phyloP scores from a whole-genome alignment of 1,140 invertebrate species.

The Zophobas morio region DNA sequence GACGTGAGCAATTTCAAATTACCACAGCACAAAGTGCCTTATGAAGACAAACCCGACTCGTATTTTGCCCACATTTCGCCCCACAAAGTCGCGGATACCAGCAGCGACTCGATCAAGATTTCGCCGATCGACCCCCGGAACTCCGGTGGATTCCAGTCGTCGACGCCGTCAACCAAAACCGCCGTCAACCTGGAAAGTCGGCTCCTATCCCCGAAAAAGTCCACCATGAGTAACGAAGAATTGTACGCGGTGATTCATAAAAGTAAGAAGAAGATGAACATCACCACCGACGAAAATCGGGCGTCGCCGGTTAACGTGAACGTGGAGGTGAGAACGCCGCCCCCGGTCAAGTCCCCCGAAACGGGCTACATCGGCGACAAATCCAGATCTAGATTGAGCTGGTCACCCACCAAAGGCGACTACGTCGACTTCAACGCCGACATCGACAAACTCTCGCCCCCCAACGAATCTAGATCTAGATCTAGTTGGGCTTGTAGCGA shows the following conservation, averaged over 20 bases:
- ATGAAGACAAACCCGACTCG: slow-evolving; percentile 18
- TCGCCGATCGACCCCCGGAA: slow-evolving; percentile 76
- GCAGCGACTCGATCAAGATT: slow-evolving; percentile 70
- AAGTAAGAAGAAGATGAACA: slow-evolving; percentile 82
- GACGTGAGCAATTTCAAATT: slow-evolving; percentile 52
- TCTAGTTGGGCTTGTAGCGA: slow-evolving; percentile 70
- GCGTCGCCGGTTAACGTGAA: slow-evolving; percentile 68
- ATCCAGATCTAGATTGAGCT: slow-evolving; percentile 67
- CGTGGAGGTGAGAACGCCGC: slow-evolving; percentile 69
- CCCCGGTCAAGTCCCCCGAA: slow-evolving; percentile 70
- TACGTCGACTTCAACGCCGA: slow-evolving; percentile 62
- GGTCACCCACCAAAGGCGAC: slow-evolving; percentile 70
- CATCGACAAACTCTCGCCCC: slow-evolving; percentile 60
- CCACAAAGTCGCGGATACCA: slow-evolving; percentile 36
- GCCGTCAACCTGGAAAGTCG: slow-evolving; percentile 63
- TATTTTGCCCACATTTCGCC: slow-evolving; percentile 30
- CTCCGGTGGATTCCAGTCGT: slow-evolving; percentile 71
- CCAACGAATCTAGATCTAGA: slow-evolving; percentile 60
- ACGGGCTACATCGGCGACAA: slow-evolving; percentile 72
- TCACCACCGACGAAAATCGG: slow-evolving; percentile 72
- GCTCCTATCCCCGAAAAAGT: slow-evolving; percentile 77
- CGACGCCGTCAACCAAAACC: slow-evolving; percentile 71
- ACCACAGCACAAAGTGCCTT: slow-evolving; percentile 48
- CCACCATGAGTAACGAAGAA: slow-evolving; percentile 83
- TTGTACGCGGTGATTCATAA: slow-evolving; percentile 84